These are phyloP conservation scores for Oscheius sp. DNA, from an alignment of 1,140 invertebrate genomes.

Conservation along the genomic window DNA sequence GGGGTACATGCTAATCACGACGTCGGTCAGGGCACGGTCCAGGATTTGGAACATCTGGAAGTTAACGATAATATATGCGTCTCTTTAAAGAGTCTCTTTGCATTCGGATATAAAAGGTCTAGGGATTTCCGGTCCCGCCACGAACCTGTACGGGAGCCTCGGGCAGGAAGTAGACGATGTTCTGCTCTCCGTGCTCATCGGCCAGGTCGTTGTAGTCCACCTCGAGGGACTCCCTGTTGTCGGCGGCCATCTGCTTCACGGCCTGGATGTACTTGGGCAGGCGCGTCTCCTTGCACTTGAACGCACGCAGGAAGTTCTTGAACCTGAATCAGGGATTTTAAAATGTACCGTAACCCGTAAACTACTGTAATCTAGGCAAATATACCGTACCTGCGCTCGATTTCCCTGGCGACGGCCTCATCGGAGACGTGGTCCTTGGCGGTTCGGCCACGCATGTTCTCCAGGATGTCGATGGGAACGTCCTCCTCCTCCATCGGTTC, in stretches of 20 bases:
- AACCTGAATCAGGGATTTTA: conserved; percentile 43
- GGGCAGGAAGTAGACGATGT: conserved; percentile 90
- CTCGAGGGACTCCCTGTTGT: conserved; percentile 77
- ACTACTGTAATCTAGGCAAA: conserved; percentile 17
- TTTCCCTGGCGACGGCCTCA: conserved; percentile 90
- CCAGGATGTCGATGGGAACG: conserved; percentile 79
- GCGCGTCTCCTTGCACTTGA: conserved; percentile 44
- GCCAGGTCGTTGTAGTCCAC: conserved; percentile 87
- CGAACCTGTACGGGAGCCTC: conserved; percentile 92
- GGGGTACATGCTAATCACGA: conserved; percentile 89
- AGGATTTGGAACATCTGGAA: conserved; percentile 49
- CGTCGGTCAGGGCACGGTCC: conserved; percentile 74
- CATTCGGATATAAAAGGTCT: no score
- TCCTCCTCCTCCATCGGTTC: conserved; percentile 71
- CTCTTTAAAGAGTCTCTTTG: no score
- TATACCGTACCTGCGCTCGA: conserved; percentile 81
- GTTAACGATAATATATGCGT: conserved; percentile 12
- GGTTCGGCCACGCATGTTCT: conserved; percentile 76
- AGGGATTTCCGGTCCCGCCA: not conserved
- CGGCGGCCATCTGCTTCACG: conserved; percentile 61
- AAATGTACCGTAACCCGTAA: not conserved
- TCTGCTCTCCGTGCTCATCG: conserved; percentile 75
- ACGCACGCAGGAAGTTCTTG: conserved; percentile 51
- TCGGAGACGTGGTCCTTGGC: conserved; percentile 93
- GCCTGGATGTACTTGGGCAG: conserved; percentile 48